Percentiles rank a stretch among this genome's conserved stretches.
Conservation (phyloP, 2,797 vertebrate genomes). For the Hirundo rustica region DNA sequence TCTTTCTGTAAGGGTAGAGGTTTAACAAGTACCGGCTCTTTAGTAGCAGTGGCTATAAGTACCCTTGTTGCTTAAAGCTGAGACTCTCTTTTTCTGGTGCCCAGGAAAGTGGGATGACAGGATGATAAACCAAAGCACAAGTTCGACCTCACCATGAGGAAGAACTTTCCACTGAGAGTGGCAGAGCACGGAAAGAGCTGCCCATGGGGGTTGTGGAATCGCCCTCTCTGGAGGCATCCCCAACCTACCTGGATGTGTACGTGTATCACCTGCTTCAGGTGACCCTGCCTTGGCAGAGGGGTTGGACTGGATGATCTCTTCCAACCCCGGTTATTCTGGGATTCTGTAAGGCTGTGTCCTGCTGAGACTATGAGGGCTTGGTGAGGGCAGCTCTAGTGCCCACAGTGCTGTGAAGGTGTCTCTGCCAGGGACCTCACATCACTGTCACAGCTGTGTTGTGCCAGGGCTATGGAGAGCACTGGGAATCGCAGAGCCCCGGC, state of each 20-base stretch:
- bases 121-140: neutral
- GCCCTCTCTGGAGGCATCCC: neutral
- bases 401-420: neutral
- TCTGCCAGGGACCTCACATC: no score
- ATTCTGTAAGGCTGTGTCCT: neutral
- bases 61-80: neutral
- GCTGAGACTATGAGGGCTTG: neutral
- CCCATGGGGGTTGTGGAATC: neutral
- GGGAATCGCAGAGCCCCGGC: neutral
- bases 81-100: neutral
- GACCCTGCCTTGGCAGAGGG: neutral
- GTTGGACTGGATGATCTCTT: neutral
- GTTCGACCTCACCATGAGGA: neutral
- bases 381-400: neutral
- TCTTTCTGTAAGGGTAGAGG: fast-evolving
- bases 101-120: neutral
- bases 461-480: neutral
- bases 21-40: neutral
- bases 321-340: neutral
- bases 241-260: fast-evolving
- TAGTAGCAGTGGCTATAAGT: fast-evolving
- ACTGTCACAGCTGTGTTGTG: fast-evolving
- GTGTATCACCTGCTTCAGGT: fast-evolving
- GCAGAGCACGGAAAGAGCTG: neutral
- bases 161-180: neutral